Evolutionary conservation across 2,888 invertebrate genomes (phyloP).

Genomic region (Scaptomyza reducta): DNA sequence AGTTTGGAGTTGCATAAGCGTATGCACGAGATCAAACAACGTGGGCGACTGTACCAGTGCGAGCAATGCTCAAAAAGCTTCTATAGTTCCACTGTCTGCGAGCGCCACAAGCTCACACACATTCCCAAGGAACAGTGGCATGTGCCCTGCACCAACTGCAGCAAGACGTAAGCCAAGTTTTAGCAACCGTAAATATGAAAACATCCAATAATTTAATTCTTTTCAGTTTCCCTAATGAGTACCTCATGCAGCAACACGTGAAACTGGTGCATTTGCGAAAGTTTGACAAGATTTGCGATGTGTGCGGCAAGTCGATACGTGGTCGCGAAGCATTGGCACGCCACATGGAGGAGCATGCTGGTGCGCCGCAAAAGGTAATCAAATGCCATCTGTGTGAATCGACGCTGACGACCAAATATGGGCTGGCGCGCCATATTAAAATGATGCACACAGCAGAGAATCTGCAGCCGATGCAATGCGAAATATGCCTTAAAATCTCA

Average conservation of each 20-base stretch:
- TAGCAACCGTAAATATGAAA: no score
- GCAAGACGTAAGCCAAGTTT: constrained; percentile 67
- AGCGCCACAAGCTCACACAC: constrained; percentile 80
- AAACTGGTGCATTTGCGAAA: constrained; percentile 79
- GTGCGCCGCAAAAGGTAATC: constrained; percentile 66
- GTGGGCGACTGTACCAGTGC: constrained; percentile 76
- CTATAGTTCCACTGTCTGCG: constrained; percentile 72
- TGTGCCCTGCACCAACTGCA: constrained; percentile 74
- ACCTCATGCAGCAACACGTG: constrained; percentile 76
- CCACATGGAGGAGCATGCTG: constrained; percentile 81
- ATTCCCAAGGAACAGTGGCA: constrained; percentile 79
- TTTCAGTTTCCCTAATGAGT: constrained; percentile 76
- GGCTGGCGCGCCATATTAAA: constrained; percentile 81
- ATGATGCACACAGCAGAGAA: constrained; percentile 78
- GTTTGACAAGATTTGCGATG: constrained; percentile 81
- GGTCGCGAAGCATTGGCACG: constrained; percentile 75
- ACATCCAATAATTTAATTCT: no score
- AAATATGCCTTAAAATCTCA: constrained; percentile 77
- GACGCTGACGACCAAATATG: constrained; percentile 74
- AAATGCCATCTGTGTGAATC: constrained; percentile 81
- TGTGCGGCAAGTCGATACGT: constrained; percentile 81
- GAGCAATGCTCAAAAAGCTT: constrained; percentile 81
- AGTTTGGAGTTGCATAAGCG: constrained; percentile 76
- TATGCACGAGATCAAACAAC: constrained; percentile 72
- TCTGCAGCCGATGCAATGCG: constrained; percentile 75